phyloP scores from a whole-genome alignment of 2,888 invertebrate genomes.

The Tryphoninae sp. region DNA sequence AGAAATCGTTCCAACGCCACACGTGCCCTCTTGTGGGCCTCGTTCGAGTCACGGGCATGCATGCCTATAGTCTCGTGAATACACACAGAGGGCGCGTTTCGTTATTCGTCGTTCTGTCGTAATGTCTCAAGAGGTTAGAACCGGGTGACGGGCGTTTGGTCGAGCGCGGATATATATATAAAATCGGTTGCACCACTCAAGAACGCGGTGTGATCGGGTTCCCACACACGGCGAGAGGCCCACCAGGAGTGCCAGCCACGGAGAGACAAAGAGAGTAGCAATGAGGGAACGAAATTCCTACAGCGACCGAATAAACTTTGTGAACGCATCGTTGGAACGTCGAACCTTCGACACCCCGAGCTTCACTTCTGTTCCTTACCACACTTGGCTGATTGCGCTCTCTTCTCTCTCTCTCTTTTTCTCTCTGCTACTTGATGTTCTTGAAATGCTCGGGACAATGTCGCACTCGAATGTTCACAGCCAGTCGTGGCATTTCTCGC shows the following conservation, averaged over 20 bases:
- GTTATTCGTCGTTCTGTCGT: conserved; percentile 35
- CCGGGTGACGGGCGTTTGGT: conserved; percentile 13
- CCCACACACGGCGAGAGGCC: conserved; percentile 75
- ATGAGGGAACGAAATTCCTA: conserved; percentile 49
- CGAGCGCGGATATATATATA: conserved; percentile 9
- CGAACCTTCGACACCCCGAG: conserved; percentile 41
- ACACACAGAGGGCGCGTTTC: conserved; percentile 28
- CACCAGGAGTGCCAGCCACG: conserved; percentile 67
- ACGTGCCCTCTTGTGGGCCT: conserved; percentile 30
- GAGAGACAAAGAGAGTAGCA: conserved; percentile 41
- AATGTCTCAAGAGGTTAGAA: conserved; percentile 50
- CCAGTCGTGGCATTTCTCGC: conserved; percentile 41
- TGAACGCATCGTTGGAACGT: conserved; percentile 24
- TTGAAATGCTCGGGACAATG: conserved; percentile 41
- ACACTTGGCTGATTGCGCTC: conserved; percentile 3
- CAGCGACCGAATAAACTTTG: conserved; percentile 29
- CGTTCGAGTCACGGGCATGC: conserved; percentile 9
- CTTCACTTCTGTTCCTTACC: neutral
- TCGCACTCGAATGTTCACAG: conserved; percentile 45
- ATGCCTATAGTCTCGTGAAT: neutral
- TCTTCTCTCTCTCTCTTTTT: conserved; percentile 8
- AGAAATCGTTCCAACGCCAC: conserved; percentile 39
- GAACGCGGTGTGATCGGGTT: conserved; percentile 65
- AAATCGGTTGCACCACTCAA: conserved; percentile 26
- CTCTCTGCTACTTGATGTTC: conserved; percentile 13